A percentile compares a stretch with the other conserved stretches of the same genome.
Evolutionary conservation across 2,797 vertebrate genomes (phyloP).

Genomic region (Rhadinocentrus ornatus): DNA sequence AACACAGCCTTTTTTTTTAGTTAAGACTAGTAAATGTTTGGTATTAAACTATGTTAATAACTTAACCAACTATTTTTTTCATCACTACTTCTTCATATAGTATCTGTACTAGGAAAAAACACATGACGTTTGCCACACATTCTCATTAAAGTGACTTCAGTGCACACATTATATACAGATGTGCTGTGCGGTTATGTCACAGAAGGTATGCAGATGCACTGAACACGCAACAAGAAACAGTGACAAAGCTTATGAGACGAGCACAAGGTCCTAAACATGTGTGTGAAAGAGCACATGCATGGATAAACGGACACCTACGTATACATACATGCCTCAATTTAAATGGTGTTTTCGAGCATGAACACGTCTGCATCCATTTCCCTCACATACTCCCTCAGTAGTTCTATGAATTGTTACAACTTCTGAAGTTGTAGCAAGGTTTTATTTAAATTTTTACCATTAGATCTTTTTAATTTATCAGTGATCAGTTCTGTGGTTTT

Average conservation of each 20-base stretch:
- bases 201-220: not conserved
- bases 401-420: no score
- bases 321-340: not conserved
- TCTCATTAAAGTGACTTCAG: not conserved
- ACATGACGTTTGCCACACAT: not conserved
- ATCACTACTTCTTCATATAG: not conserved
- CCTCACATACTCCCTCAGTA: conserved; percentile 18
- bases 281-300: conserved; percentile 17
- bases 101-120: not conserved
- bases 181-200: conserved; percentile 27
- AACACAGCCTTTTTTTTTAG: no score
- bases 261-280: conserved; percentile 13
- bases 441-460: no score
- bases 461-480: no score
- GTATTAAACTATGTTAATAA: no score
- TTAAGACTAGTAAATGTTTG: no score
- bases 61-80: no score
- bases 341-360: not conserved
- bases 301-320: not conserved
- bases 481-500: no score
- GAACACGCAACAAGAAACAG: conserved; percentile 13
- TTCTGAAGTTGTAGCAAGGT: no score
- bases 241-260: not conserved
- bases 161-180: conserved; percentile 7
- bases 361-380: conserved; percentile 2